These are phyloP conservation scores for Pecten maximus DNA, from an alignment of 2,888 invertebrate genomes.

Conservation along the genomic window DNA sequence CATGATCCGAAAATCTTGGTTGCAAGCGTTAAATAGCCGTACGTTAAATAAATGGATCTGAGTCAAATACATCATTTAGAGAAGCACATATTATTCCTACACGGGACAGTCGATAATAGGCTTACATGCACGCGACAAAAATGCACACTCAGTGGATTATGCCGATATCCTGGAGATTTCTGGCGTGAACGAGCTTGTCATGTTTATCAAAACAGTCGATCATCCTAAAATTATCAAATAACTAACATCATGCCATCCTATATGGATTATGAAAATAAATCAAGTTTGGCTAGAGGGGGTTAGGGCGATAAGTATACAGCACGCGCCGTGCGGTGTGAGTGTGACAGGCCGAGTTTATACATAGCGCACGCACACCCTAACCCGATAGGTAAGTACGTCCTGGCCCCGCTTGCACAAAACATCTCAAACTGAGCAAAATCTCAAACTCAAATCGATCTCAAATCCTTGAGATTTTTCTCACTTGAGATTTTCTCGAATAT, in stretches of 20 bases:
- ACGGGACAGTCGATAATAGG: neutral
- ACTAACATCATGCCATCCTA: neutral
- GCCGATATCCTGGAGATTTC: neutral
- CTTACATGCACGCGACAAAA: neutral
- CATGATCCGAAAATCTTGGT: neutral
- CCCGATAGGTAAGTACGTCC: too few species aligned
- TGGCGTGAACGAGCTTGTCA: neutral
- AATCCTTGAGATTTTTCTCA: too few species aligned
- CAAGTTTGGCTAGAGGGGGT: neutral
- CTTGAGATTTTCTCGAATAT: too few species aligned
- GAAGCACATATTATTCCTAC: neutral
- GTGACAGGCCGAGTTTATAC: neutral
- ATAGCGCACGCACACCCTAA: neutral
- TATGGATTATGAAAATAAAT: neutral
- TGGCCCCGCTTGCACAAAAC: too few species aligned
- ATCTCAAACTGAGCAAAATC: too few species aligned
- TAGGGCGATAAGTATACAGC: neutral
- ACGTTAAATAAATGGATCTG: neutral
- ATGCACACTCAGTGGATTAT: neutral
- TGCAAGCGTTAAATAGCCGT: neutral
- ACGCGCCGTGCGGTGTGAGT: neutral
- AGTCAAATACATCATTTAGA: neutral
- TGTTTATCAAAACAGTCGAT: neutral
- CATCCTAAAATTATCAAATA: neutral
- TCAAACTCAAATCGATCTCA: too few species aligned